Percentiles rank a stretch among this genome's conserved stretches.
phyloP scores from a whole-genome alignment of 2,797 vertebrate species.

The Malacoctenus gilli region DNA sequence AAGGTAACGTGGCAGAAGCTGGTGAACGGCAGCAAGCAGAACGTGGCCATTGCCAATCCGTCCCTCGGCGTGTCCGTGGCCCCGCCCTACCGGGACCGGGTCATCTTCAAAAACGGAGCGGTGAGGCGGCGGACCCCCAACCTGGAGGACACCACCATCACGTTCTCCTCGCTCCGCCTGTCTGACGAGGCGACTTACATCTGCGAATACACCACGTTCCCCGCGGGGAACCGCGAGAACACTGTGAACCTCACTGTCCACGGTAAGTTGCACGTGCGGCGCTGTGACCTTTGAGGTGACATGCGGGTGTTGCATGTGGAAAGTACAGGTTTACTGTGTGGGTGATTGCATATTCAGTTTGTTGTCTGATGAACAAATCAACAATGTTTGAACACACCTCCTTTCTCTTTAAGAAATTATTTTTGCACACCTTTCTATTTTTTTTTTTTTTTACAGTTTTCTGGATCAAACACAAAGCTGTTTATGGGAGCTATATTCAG shows the following conservation, averaged over 20 bases:
- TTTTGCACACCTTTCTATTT: too few relatives aligned
- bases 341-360: not conserved
- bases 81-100: constrained; percentile 86
- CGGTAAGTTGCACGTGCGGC: constrained; percentile 77
- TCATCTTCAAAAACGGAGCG: constrained; percentile 88
- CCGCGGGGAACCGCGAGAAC: constrained; percentile 92
- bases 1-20: constrained; percentile 95
- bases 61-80: constrained; percentile 93
- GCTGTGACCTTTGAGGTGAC: not conserved
- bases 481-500: too few relatives aligned
- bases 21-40: constrained; percentile 93
- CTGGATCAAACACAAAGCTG: too few relatives aligned
- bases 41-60: constrained; percentile 95
- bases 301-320: not conserved
- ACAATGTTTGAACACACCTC: too few relatives aligned
- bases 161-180: constrained; percentile 88
- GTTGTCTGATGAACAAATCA: too few relatives aligned
- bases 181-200: constrained; percentile 94
- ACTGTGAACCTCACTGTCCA: constrained; percentile 94
- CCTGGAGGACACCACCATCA: constrained; percentile 92
- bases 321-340: not conserved
- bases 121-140: constrained; percentile 87
- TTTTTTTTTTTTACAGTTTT: too few relatives aligned
- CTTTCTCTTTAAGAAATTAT: too few relatives aligned
- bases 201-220: constrained; percentile 98